Base-by-base conservation (phyloP, 2,113 vertebrate genomes). In the Lanius ludovicianus region DNA sequence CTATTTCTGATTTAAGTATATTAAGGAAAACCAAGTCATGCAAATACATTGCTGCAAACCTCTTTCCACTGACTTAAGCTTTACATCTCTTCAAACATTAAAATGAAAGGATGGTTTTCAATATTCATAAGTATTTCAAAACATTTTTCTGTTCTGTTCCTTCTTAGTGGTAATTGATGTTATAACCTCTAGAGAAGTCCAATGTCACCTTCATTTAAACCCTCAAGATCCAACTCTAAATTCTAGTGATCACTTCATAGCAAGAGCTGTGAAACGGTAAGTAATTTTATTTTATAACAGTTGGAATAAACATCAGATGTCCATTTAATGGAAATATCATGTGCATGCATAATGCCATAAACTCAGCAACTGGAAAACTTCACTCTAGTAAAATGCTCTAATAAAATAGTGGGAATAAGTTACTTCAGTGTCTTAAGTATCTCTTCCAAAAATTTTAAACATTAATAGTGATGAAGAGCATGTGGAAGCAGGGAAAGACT, bases 101-200 rank as follows among this genome's bases (percentile, higher is more conserved):
- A 31, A 89, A 53, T 27, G 12, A 82, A 89, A 76, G 44, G 37
- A 52, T 62, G 4, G 7, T 37, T 74, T 64, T 59, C 25, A 44
- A 9, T 44, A 27, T 37, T 69, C 18, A 0, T 76, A 75, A 75
- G 23, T 47, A 84, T 63, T 63, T 56, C 15, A 84, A 83, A 83
- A 53, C 10, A 23, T 49, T 70, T 56, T 88, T 90, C 42, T 69
- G 8, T 84, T 82, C 35, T 91, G 35, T 83, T 84, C 77, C 46
- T 91, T 60, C 81, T 49, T 91, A 99, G 98, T 99, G 97, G n/a
- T 96, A 75, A 98, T 98, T 88, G 96, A 98, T 17, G 74, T 99
- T 28, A 28, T 44, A 28, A 97, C 93, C n/a, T 96, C 94, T 90
- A 97, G 87, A 89, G 97, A 98, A 90, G 80, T 98, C 44, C 92